phyloP scores from a whole-genome alignment of 2,888 invertebrate species.

The Leuctra nigra region DNA sequence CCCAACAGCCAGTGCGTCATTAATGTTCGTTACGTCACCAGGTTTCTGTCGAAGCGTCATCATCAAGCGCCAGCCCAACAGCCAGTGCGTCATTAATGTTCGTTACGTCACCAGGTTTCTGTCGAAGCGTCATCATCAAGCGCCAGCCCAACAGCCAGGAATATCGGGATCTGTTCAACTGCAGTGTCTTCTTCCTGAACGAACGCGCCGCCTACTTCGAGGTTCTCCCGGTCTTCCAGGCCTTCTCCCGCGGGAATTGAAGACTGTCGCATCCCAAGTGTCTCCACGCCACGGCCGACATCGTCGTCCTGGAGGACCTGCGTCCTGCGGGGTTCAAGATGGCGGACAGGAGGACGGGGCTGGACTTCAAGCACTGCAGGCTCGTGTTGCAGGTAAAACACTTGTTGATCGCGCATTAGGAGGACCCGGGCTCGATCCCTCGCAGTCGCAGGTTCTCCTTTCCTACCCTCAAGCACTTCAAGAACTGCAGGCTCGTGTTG shows the following conservation, averaged over 20 bases:
- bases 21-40: no score
- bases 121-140: slow-evolving; percentile 22
- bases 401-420: no score
- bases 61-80: slow-evolving; percentile 22
- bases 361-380: slow-evolving; percentile 31
- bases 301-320: slow-evolving; percentile 32
- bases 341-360: slow-evolving; percentile 30
- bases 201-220: slow-evolving; percentile 22
- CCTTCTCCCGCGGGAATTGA: slow-evolving; percentile 8
- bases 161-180: slow-evolving; percentile 20
- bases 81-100: no score
- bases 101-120: slow-evolving; percentile 13
- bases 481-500: slow-evolving; percentile 30
- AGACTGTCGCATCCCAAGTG: slow-evolving; percentile 30
- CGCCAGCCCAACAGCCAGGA: slow-evolving; percentile 19
- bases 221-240: slow-evolving; percentile 19
- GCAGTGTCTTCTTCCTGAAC: slow-evolving; percentile 21
- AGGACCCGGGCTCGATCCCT: no score
- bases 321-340: slow-evolving; percentile 30
- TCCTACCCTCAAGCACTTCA: no score
- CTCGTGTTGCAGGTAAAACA: slow-evolving; percentile 31
- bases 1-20: no score
- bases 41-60: slow-evolving; percentile 18
- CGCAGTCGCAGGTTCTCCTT: no score
- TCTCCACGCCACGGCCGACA: slow-evolving; percentile 30